phyloP scores from a whole-genome alignment of 2,113 vertebrate species.

The Sapajus apella region DNA sequence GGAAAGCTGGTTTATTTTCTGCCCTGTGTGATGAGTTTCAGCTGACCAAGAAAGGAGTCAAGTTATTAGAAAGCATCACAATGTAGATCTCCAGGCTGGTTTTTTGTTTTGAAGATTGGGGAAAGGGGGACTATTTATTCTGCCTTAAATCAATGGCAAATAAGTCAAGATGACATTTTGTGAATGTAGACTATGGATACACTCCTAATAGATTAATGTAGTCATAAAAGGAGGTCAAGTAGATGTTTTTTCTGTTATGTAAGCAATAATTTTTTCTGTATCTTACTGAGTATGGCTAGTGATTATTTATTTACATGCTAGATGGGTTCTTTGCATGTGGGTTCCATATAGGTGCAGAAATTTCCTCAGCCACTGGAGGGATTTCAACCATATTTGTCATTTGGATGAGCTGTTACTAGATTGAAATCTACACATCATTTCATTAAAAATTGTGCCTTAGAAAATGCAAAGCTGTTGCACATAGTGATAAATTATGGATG shows the following conservation, averaged over 20 bases:
- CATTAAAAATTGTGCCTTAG: slow-evolving; percentile 94
- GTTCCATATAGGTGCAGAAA: slow-evolving; percentile 65
- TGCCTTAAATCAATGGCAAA: slow-evolving; percentile 83
- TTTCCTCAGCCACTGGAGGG: slow-evolving; percentile 48
- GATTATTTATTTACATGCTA: slow-evolving; percentile 85
- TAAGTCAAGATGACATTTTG: slow-evolving; percentile 61
- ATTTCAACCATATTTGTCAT: slow-evolving; percentile 36
- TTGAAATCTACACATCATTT: slow-evolving; percentile 76
- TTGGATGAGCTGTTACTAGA: slow-evolving; percentile 73
- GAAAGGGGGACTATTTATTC: slow-evolving; percentile 63
- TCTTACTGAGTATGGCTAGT: slow-evolving; percentile 74
- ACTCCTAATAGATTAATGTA: slow-evolving; percentile 69
- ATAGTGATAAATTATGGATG: slow-evolving; percentile 78
- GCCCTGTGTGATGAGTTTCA: slow-evolving; percentile 1
- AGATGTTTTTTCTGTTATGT: slow-evolving; percentile 74
- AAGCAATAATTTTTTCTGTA: slow-evolving; percentile 83
- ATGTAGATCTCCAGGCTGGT: slow-evolving; percentile 30
- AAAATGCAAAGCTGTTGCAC: slow-evolving; percentile 88
- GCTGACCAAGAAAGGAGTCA: slow-evolving; percentile 35
- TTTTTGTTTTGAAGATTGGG: slow-evolving; percentile 46
- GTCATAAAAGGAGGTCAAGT: slow-evolving; percentile 71
- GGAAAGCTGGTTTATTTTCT: not conserved
- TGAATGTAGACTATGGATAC: slow-evolving; percentile 61
- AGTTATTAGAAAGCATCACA: slow-evolving; percentile 23
- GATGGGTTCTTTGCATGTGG: slow-evolving; percentile 78